phyloP scores from a whole-genome alignment of 2,888 invertebrate species.

The Scaeva pyrastri region DNA sequence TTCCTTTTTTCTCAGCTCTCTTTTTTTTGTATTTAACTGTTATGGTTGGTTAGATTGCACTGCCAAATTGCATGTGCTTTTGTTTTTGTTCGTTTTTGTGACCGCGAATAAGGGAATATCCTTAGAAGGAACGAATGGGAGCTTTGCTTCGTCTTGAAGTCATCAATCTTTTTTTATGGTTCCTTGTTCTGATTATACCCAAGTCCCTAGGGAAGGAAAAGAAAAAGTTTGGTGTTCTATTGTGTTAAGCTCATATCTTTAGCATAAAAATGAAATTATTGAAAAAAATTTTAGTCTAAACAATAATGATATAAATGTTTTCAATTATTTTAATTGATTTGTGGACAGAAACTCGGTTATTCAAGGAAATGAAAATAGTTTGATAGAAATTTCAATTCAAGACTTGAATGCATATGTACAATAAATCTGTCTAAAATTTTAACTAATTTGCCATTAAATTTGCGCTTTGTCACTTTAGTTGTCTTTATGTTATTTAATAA shows the following conservation, averaged over 20 bases:
- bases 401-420: too few species aligned
- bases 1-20: not conserved
- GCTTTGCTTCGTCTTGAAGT: slow-evolving; percentile 2
- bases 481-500: too few species aligned
- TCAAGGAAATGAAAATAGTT: too few species aligned
- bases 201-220: not conserved
- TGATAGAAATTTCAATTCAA: too few species aligned
- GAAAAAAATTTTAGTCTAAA: too few species aligned
- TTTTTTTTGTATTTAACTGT: not conserved
- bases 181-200: not conserved
- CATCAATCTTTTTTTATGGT: slow-evolving; percentile 33
- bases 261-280: too few species aligned
- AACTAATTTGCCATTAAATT: too few species aligned
- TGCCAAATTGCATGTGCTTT: slow-evolving; percentile 33
- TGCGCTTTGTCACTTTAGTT: too few species aligned
- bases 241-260: not conserved
- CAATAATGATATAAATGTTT: not conserved
- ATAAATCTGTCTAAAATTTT: too few species aligned
- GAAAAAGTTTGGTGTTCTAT: not conserved
- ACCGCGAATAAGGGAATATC: slow-evolving; percentile 11
- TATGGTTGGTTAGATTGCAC: slow-evolving; percentile 40
- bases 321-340: too few species aligned
- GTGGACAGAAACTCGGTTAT: too few species aligned
- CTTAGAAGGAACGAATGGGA: not conserved
- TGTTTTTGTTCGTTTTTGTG: not conserved